These are phyloP conservation scores for Meandrusa payeni DNA, from an alignment of 2,888 invertebrate species.

Conservation along the genomic window DNA sequence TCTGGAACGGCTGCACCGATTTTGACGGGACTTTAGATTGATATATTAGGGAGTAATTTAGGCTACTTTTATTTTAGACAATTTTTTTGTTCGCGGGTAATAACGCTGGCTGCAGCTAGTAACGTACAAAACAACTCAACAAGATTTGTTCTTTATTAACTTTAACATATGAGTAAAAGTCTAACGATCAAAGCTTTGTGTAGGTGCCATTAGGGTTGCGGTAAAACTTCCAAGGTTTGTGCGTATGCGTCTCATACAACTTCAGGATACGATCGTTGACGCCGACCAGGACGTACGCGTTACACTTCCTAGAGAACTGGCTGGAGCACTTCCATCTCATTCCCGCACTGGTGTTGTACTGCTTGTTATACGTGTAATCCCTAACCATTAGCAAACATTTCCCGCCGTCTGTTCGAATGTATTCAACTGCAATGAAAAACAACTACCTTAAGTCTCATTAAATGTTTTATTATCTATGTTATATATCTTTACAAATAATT, in stretches of 20 bases:
- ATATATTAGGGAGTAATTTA: no score
- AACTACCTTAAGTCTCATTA: slow-evolving; percentile 2
- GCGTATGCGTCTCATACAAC: slow-evolving; percentile 9
- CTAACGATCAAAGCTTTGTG: no score
- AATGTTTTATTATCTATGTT: no score
- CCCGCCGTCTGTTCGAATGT: slow-evolving; percentile 25
- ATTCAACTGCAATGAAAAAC: slow-evolving; percentile 17
- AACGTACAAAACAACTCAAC: no score
- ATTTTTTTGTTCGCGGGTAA: no score
- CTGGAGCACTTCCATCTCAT: slow-evolving; percentile 38
- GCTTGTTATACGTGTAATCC: slow-evolving; percentile 32
- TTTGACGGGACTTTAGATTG: no score
- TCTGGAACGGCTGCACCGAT: no score
- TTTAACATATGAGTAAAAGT: no score
- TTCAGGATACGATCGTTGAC: slow-evolving; percentile 25
- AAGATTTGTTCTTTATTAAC: no score
- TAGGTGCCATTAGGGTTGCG: slow-evolving; percentile 2
- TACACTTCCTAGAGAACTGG: slow-evolving; percentile 33
- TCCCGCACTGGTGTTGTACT: slow-evolving; percentile 31
- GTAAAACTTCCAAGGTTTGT: slow-evolving; percentile 4
- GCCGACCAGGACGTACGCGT: slow-evolving; percentile 28
- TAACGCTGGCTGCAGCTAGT: no score
- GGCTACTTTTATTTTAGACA: no score
- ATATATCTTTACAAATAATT: no score
- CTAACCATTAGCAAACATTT: slow-evolving; percentile 31